These are phyloP conservation scores for Subacronicta megacephala DNA, from an alignment of 2,888 invertebrate species.

Conservation along the genomic window DNA sequence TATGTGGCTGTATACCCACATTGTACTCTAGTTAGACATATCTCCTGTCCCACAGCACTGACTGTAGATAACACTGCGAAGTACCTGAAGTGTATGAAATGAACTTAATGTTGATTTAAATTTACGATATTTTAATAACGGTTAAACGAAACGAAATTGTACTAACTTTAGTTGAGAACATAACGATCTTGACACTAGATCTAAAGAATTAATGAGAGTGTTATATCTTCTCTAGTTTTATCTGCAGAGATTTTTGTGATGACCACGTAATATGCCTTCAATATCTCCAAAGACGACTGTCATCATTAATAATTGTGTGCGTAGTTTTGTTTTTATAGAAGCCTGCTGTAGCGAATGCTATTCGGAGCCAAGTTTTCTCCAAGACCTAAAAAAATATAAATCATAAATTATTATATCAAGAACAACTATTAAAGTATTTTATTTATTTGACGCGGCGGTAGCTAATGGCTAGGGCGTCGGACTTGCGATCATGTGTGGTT, in stretches of 20 bases:
- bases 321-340: neutral
- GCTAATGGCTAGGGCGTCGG: no score
- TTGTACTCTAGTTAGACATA: constrained; percentile 6
- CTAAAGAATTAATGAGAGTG: constrained; percentile 1
- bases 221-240: neutral
- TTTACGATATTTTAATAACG: neutral
- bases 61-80: constrained; percentile 15
- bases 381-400: constrained; percentile 7
- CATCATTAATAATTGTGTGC: neutral
- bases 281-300: constrained; percentile 6
- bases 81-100: constrained; percentile 2
- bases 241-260: constrained; percentile 6
- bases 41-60: constrained; percentile 12
- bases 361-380: constrained; percentile 18
- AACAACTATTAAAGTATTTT: neutral
- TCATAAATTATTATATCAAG: neutral
- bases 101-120: neutral
- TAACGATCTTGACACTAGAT: constrained; percentile 13
- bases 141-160: neutral
- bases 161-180: constrained; percentile 17
- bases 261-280: constrained; percentile 13
- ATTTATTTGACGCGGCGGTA: no score
- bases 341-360: neutral
- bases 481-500: no score
- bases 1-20: constrained; percentile 14